Conservation (phyloP, 2,113 vertebrate genomes). For the Rhabdomys dilectus region DNA sequence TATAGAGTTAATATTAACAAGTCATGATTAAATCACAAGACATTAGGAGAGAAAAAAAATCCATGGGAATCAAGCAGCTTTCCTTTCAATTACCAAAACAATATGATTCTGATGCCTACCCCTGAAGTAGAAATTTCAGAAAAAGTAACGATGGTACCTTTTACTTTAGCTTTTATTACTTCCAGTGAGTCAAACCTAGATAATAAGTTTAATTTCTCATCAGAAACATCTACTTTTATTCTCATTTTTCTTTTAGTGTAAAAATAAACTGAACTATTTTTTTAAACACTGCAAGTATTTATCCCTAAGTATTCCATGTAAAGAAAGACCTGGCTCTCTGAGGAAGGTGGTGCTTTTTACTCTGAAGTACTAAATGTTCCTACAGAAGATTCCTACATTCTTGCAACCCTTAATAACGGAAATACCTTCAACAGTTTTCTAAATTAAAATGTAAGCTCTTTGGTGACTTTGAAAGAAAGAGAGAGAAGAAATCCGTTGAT, state of each 20-base stretch:
- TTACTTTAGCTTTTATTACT: neutral
- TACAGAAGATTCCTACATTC: conserved; percentile 2
- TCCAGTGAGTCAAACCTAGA: neutral
- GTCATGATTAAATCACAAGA: neutral
- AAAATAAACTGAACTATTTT: conserved; percentile 15
- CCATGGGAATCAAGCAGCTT: neutral
- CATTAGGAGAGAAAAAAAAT: neutral
- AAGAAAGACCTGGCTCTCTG: neutral
- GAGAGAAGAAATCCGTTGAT: neutral
- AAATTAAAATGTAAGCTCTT: conserved; percentile 61
- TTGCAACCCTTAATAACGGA: conserved; percentile 47
- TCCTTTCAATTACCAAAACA: conserved; percentile 4
- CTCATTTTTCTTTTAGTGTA: conserved; percentile 20
- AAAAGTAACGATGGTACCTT: neutral
- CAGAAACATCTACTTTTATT: neutral
- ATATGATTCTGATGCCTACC: neutral
- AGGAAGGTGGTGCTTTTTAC: neutral
- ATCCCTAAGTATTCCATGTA: neutral
- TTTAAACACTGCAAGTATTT: neutral
- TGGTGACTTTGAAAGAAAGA: neutral
- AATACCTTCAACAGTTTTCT: conserved; percentile 59
- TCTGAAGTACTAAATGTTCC: neutral
- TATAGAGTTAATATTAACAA: neutral
- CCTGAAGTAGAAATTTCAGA: neutral
- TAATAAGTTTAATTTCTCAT: conserved; percentile 22